phyloP scores from a whole-genome alignment of 2,113 vertebrate species.

The Echinops telfairi region DNA sequence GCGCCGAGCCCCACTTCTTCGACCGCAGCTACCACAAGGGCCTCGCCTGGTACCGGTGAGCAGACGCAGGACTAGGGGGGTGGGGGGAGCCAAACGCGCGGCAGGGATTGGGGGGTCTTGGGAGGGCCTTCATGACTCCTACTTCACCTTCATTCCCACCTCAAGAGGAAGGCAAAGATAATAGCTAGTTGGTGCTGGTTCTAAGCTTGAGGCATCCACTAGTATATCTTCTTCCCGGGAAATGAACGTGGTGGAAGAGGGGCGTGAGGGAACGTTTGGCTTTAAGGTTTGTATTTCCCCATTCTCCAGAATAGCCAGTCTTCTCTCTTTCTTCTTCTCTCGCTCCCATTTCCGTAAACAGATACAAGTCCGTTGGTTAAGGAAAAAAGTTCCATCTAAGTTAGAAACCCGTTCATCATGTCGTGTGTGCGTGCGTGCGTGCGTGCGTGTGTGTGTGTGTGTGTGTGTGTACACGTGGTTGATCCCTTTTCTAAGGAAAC shows the following conservation, averaged over 20 bases:
- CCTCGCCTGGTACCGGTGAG: conserved; percentile 94
- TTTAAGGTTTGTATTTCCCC: not conserved
- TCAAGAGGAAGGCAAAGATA: not conserved
- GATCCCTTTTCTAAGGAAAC: not conserved
- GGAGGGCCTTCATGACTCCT: not conserved
- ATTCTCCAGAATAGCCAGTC: not conserved
- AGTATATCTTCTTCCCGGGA: not conserved
- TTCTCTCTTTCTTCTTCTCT: not conserved
- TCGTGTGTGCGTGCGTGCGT: not conserved
- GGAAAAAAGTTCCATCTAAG: not conserved
- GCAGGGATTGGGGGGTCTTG: not conserved
- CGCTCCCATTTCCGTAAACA: not conserved
- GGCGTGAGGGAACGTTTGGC: not conserved
- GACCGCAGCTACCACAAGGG: conserved; percentile 94
- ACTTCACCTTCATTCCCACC: not conserved
- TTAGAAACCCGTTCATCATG: conserved; percentile 6
- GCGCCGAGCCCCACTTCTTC: conserved; percentile 95
- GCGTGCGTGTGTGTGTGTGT: not conserved
- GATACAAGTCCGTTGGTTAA: not conserved
- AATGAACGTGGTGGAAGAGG: not conserved
- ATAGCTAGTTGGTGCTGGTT: not conserved
- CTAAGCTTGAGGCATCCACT: not conserved
- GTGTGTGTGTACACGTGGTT: too few species aligned
- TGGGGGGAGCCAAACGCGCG: not conserved
- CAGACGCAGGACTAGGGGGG: not conserved